Evolutionary conservation across 2,113 vertebrate genomes (phyloP).

Genomic region (Psephotus haematonotus): DNA sequence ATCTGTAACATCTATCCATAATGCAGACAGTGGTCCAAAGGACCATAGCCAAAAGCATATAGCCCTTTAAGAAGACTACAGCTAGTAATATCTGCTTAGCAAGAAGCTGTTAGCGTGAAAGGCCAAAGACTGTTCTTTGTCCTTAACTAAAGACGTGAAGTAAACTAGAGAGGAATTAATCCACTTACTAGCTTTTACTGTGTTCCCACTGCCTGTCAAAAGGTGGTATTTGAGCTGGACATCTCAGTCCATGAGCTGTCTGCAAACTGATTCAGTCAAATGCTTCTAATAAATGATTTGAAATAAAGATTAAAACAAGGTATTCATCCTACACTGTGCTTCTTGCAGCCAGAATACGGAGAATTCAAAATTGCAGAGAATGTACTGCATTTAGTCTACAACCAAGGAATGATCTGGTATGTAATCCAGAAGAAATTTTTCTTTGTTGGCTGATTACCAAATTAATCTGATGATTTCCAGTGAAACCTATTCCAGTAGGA

Average conservation of each 20-base stretch:
- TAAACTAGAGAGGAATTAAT: neutral
- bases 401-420: conserved; percentile 99
- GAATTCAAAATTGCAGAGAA: conserved; percentile 99
- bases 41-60: neutral
- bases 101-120: neutral
- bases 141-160: neutral
- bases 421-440: neutral
- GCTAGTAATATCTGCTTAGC: neutral
- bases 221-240: neutral
- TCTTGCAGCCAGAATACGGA: conserved; percentile 93
- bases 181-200: neutral
- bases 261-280: neutral
- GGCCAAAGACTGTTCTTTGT: neutral
- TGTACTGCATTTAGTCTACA: conserved; percentile 95
- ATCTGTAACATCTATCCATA: neutral
- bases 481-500: neutral
- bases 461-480: neutral
- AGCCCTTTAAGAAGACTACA: neutral
- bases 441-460: neutral
- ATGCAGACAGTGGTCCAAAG: rapidly evolving
- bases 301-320: neutral
- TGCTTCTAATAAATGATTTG: neutral
- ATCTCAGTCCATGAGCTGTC: neutral
- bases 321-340: neutral
- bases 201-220: neutral